phyloP scores from a whole-genome alignment of 2,113 vertebrate species.

The Trogon surrucura region DNA sequence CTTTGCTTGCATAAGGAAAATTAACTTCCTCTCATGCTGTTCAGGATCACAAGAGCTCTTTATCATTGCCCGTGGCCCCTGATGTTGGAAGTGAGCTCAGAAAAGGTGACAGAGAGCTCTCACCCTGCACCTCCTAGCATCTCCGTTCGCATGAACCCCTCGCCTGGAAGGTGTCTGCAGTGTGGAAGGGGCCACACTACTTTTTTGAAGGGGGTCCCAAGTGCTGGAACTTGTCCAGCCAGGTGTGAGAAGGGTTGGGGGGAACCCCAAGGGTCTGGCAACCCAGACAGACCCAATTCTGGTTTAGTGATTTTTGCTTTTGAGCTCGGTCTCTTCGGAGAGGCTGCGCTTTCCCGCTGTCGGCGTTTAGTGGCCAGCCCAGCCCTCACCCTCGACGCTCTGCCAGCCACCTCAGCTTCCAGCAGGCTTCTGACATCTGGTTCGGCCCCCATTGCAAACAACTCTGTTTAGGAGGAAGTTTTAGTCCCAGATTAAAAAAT shows the following conservation, averaged over 20 bases:
- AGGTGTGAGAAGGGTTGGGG: neutral
- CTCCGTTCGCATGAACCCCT: rapidly evolving
- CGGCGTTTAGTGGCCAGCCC: too few relatives aligned
- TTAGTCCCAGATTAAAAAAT: neutral
- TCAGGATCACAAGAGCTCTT: neutral
- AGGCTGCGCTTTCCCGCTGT: too few relatives aligned
- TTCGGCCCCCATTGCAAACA: rapidly evolving
- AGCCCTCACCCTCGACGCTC: neutral
- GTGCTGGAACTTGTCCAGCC: neutral
- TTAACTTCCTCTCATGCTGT: neutral
- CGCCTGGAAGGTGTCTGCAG: neutral
- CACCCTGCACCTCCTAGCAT: rapidly evolving
- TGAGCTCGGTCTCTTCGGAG: too few relatives aligned
- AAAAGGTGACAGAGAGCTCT: rapidly evolving
- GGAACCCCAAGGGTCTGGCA: neutral
- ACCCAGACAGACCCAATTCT: too few relatives aligned
- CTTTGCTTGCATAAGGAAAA: slow-evolving; percentile 2
- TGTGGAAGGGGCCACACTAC: rapidly evolving
- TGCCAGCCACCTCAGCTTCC: rapidly evolving
- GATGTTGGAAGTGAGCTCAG: neutral
- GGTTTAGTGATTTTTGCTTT: too few relatives aligned
- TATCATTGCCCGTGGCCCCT: rapidly evolving
- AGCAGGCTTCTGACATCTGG: rapidly evolving
- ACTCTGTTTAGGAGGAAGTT: neutral
- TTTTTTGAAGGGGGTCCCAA: neutral